phyloP scores from a whole-genome alignment of 2,113 vertebrate species.

The Tetrao urogallus region DNA sequence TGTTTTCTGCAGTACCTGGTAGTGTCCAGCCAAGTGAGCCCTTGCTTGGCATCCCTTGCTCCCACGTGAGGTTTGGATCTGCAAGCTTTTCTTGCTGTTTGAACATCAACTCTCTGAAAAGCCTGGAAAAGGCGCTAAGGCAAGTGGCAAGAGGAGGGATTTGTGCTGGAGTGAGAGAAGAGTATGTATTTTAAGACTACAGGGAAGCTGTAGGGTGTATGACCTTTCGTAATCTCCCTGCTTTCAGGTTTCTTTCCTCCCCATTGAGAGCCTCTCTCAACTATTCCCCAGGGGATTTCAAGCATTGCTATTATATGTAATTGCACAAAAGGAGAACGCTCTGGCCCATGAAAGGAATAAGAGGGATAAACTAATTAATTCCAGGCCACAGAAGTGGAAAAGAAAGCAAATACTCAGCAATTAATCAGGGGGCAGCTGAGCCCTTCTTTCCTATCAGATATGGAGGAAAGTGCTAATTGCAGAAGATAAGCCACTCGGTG shows the following conservation, averaged over 20 bases:
- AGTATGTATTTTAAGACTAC: conserved; percentile 34
- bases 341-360: conserved; percentile 52
- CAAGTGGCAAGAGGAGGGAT: conserved; percentile 25
- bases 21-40: background rate
- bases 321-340: conserved; percentile 31
- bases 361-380: conserved; percentile 69
- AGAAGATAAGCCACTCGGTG: conserved; percentile 59
- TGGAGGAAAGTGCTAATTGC: conserved; percentile 55
- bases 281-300: conserved; percentile 46
- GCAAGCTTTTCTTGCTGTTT: conserved; percentile 31
- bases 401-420: conserved; percentile 59
- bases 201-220: conserved; percentile 32
- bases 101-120: conserved; percentile 25
- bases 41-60: background rate
- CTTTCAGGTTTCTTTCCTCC: conserved; percentile 53
- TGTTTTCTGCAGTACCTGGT: background rate
- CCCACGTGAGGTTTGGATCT: background rate
- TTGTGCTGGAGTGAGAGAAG: conserved; percentile 25
- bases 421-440: conserved; percentile 60
- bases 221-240: conserved; percentile 59
- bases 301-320: conserved; percentile 45
- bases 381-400: conserved; percentile 60
- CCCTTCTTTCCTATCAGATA: conserved; percentile 44
- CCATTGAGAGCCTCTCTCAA: conserved; percentile 45
- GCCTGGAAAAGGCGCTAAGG: conserved; percentile 7